A percentile compares a stretch with the other conserved stretches of the same genome.
These are phyloP conservation scores for Regulus satrapa DNA, from an alignment of 2,113 vertebrate species.

Conservation along the genomic window DNA sequence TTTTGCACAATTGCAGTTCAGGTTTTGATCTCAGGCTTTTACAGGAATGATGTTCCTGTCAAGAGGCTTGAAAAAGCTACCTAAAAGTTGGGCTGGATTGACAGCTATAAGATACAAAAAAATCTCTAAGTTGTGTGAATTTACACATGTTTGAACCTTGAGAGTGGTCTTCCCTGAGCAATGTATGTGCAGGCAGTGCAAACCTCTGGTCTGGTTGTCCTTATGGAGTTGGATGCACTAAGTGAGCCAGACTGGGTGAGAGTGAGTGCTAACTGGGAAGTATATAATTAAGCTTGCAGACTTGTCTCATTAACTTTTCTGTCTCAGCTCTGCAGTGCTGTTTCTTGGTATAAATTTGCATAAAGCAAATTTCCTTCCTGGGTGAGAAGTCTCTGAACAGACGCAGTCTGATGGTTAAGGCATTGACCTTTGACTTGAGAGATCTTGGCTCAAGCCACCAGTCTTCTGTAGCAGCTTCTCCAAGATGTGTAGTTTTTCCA, in stretches of 20 bases:
- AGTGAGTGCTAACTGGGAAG: background rate
- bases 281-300: background rate
- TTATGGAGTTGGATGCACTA: background rate
- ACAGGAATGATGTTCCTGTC: background rate
- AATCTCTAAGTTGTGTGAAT: background rate
- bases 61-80: background rate
- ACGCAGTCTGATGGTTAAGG: background rate
- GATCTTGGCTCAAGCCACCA: background rate
- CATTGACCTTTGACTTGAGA: background rate
- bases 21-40: background rate
- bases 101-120: background rate
- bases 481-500: background rate
- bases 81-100: background rate
- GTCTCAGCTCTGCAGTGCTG: background rate
- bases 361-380: background rate
- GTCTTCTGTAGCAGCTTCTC: background rate
- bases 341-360: background rate
- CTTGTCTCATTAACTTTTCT: background rate
- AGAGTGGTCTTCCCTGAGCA: background rate
- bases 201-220: background rate
- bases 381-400: background rate
- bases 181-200: background rate
- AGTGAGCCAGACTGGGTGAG: background rate
- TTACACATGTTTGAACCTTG: background rate
- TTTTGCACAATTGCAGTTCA: background rate